These are phyloP conservation scores for Xylophagus ater DNA, from an alignment of 2,888 invertebrate species.

Conservation along the genomic window DNA sequence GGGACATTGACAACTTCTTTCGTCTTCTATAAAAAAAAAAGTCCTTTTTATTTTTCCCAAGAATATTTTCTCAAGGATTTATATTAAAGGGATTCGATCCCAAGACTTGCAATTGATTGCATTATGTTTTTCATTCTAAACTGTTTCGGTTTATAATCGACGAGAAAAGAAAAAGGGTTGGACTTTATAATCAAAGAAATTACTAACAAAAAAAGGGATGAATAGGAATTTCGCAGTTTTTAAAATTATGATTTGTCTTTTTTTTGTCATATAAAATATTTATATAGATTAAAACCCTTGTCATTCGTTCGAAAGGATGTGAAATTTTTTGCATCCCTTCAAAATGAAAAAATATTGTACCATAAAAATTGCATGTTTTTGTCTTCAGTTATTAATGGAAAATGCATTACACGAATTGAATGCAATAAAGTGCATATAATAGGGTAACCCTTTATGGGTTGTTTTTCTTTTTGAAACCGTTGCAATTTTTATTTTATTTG, in stretches of 20 bases:
- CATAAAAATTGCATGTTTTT: too few species aligned
- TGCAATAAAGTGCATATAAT: constrained; percentile 10
- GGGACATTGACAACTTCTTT: too few species aligned
- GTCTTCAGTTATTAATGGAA: constrained; percentile 16
- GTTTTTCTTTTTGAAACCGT: too few species aligned
- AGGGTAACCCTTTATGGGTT: constrained; percentile 12
- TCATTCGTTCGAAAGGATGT: constrained; percentile 8
- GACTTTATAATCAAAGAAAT: constrained; percentile 9
- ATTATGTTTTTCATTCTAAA: too few species aligned
- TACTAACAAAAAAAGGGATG: constrained; percentile 8
- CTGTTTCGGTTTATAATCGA: too few species aligned
- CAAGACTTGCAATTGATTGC: too few species aligned
- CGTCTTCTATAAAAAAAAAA: too few species aligned
- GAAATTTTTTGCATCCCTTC: constrained; percentile 6
- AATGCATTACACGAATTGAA: constrained; percentile 14
- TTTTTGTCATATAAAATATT: constrained; percentile 14
- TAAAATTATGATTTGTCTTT: constrained; percentile 17
- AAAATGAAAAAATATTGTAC: neutral
- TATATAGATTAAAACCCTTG: constrained; percentile 18
- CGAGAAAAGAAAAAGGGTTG: too few species aligned
- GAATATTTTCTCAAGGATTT: too few species aligned
- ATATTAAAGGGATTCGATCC: too few species aligned
- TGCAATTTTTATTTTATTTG: too few species aligned
- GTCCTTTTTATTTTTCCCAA: too few species aligned
- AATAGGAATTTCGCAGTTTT: constrained; percentile 11